These are phyloP conservation scores for Canis aureus DNA, from an alignment of 2,113 vertebrate species.

Conservation along the genomic window DNA sequence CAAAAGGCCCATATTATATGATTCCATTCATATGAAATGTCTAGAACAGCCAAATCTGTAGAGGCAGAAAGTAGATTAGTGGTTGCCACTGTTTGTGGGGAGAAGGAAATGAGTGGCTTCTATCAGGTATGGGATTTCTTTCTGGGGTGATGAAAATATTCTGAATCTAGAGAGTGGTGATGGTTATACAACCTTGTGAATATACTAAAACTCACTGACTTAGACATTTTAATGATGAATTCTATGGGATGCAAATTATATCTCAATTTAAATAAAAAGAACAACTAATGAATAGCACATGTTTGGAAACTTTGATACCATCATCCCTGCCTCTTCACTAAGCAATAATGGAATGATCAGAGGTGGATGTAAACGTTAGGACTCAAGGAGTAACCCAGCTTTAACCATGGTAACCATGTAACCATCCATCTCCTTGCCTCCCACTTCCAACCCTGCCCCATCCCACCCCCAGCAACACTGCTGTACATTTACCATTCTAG, in stretches of 20 bases:
- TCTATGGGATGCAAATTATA: not conserved
- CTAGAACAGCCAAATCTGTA: not conserved
- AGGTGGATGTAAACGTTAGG: not conserved
- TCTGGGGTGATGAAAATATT: not conserved
- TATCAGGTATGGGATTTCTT: not conserved
- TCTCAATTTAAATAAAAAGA: not conserved
- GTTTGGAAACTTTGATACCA: not conserved
- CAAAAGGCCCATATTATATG: not conserved
- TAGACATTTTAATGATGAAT: not conserved
- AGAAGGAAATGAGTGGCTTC: not conserved
- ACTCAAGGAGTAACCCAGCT: not conserved
- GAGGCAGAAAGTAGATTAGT: not conserved
- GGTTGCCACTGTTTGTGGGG: not conserved
- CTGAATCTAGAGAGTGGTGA: not conserved
- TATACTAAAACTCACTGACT: not conserved
- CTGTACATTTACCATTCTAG: fast-evolving
- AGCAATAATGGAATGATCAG: not conserved
- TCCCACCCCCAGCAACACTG: not conserved
- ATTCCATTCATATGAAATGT: not conserved
- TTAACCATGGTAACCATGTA: not conserved
- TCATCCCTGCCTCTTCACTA: not conserved
- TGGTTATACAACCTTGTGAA: not conserved
- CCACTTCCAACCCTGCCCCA: no score
- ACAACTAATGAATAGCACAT: not conserved
- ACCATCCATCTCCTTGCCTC: not conserved